Conservation (phyloP, 2,797 vertebrate species). For the Parotocinclus haroldoi region DNA sequence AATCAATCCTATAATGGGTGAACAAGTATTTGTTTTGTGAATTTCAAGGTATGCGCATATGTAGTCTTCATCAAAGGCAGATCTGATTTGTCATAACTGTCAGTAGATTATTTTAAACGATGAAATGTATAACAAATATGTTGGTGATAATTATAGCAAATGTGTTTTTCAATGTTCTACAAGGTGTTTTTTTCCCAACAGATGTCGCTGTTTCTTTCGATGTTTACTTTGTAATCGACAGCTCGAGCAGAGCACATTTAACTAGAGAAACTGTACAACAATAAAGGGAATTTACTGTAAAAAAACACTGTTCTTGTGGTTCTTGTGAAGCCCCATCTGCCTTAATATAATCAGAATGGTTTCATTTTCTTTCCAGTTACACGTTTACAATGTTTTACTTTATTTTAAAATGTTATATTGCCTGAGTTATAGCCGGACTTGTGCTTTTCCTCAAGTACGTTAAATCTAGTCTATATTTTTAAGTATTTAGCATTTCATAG, state of each 20-base stretch:
- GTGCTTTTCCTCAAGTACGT: too few relatives aligned
- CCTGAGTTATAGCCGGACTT: too few relatives aligned
- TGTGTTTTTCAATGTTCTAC: too few relatives aligned
- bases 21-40: not conserved
- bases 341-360: too few relatives aligned
- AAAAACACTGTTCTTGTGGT: not conserved
- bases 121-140: not conserved
- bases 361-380: too few relatives aligned
- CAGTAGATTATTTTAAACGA: not conserved
- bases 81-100: not conserved
- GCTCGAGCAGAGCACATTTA: not conserved
- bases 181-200: not conserved
- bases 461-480: too few relatives aligned
- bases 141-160: not conserved
- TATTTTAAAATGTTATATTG: too few relatives aligned
- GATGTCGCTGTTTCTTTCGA: not conserved
- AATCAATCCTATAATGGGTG: not conserved
- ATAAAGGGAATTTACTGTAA: conserved; percentile 1
- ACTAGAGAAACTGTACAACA: not conserved
- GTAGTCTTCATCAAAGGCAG: too few relatives aligned
- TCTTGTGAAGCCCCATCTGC: not conserved
- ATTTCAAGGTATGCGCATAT: not conserved
- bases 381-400: too few relatives aligned
- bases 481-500: too few relatives aligned
- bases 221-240: not conserved